phyloP scores from a whole-genome alignment of 2,888 invertebrate species.

The Nomada fabriciana region DNA sequence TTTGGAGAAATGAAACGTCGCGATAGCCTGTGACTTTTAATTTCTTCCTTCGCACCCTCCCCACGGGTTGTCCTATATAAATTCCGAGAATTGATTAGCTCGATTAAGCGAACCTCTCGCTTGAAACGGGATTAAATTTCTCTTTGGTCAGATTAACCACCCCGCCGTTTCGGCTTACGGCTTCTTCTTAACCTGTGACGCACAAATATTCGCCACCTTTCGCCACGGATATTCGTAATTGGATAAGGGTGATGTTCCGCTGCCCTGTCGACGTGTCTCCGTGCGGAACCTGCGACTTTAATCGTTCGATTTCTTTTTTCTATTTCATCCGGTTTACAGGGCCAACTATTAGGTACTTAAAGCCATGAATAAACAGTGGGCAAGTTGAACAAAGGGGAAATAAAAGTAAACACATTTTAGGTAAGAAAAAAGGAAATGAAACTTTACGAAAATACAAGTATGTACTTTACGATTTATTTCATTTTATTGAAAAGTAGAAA shows the following conservation, averaged over 20 bases:
- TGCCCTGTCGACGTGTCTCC: no score
- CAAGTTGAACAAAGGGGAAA: no score
- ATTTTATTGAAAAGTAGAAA: no score
- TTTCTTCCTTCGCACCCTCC: conserved; percentile 29
- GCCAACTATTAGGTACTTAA: no score
- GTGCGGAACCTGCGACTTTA: no score
- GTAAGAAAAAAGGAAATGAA: no score
- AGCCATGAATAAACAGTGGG: no score
- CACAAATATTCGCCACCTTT: background rate
- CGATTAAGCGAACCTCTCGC: conserved; percentile 52
- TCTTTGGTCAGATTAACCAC: conserved; percentile 3
- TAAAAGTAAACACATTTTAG: no score
- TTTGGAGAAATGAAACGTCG: background rate
- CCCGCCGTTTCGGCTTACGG: conserved; percentile 14
- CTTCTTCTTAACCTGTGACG: conserved; percentile 1
- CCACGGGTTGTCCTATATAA: conserved; percentile 14
- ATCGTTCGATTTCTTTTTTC: no score
- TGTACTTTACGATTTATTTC: no score
- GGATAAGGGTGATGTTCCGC: background rate
- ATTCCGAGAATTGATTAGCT: conserved; percentile 50
- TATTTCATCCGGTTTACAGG: no score
- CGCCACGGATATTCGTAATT: background rate
- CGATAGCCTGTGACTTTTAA: conserved; percentile 35
- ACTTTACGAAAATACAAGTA: no score
- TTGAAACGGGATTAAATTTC: conserved; percentile 52